Evolutionary conservation across 2,888 invertebrate genomes (phyloP), one percentile per base, ranked within the genome.

Genomic region (Erpobdella octoculata): DNA sequence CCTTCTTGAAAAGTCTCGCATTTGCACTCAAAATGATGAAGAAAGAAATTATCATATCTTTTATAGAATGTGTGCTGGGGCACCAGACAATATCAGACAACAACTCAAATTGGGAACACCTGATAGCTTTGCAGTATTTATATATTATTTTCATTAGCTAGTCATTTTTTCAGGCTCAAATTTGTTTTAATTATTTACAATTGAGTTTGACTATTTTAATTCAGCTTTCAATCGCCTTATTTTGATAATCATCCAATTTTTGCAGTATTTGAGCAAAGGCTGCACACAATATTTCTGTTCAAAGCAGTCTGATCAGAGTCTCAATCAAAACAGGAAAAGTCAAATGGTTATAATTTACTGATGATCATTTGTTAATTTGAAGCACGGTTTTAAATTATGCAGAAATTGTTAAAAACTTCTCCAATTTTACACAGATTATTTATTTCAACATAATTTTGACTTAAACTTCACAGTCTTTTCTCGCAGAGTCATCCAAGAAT

Each of bases 41-140:
- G 97, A 98, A 84, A 86, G 97, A 75, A 95, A 96, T 84, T 98
- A 97, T 81, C 97, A 97, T 81, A 93, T 97, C 70, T 98, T 98
- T 85, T 98, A 96, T 80, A 88, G 95, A 85, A 86, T 98, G 75
- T 92, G 95, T 82, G 93, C 94, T 1, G 97, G 96, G 0, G 92
- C 94, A 0, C 91, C 94, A 0, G 89, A 89, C 31, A 87, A 88
- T 62, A 83, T 95, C 73, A 86, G 91, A 62, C 86, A 89, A 68
- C 88, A 89, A 75, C 85, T 96, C 37, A 78, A 81, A n/a, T 80
- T 87, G 3, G 77, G 74, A 1, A 75, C 81, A 18, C 83, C 83
- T 0, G 83, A 83, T 75, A 78, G 80, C 64, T 84, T 81, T 77
- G 78, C 79, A 74, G 83, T 83, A 76, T 71, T 78, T 37, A 31